phyloP scores from a whole-genome alignment of 2,888 invertebrate species.

The Drosophila mercatorum region DNA sequence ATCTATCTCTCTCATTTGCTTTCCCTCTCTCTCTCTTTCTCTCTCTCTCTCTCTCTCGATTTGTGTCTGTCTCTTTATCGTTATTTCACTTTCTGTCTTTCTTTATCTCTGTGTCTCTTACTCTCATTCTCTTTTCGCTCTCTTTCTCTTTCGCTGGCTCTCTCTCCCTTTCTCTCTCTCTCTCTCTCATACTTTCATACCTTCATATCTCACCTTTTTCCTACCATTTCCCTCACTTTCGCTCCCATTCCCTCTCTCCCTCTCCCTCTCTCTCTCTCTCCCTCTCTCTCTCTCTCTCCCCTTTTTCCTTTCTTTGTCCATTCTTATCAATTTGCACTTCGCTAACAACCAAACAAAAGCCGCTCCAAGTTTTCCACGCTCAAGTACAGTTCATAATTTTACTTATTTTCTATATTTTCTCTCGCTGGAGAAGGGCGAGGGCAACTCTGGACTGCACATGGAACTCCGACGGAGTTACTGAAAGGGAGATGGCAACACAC shows the following conservation, averaged over 20 bases:
- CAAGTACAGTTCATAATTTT: neutral
- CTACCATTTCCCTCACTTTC: neutral
- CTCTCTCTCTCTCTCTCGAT: neutral
- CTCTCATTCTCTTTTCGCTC: accelerated
- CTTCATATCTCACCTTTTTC: no score
- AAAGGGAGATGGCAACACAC: neutral
- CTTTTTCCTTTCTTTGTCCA: neutral
- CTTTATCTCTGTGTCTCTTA: neutral
- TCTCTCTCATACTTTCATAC: no score
- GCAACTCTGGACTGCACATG: neutral
- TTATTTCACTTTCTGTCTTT: no score
- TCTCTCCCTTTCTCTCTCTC: neutral
- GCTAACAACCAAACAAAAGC: neutral
- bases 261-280: neutral
- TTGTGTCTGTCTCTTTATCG: no score
- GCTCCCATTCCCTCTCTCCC: neutral
- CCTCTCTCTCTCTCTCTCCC: neutral
- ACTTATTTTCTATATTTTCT: conserved; percentile 3
- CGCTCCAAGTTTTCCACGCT: neutral
- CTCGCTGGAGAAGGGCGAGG: neutral
- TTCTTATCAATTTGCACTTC: conserved; percentile 2
- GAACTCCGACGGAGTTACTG: conserved; percentile 7
- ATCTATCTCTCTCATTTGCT: no score
- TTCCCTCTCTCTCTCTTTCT: no score
- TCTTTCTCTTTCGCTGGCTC: neutral